Evolutionary conservation across 2,888 invertebrate genomes (phyloP), one percentile per base, ranked within the genome.

Genomic region (Smittia aterrima): DNA sequence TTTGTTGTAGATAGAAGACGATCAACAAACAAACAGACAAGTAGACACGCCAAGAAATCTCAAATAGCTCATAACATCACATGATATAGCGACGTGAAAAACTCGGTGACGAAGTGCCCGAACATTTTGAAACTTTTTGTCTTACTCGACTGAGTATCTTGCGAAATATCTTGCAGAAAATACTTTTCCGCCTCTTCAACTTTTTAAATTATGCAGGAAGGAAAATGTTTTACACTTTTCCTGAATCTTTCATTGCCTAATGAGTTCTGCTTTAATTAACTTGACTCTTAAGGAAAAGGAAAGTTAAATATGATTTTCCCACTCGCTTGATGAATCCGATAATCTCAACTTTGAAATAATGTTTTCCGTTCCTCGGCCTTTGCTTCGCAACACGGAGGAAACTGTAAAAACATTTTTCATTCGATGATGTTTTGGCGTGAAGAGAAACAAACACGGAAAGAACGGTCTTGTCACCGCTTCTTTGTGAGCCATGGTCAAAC

Each of bases 1-100:
- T 58, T 58, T 58, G 58, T 58, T 20, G 20, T 20, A 58, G n/a
- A n/a, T n/a, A n/a, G 53, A 58, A 18, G 24, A 58, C 1, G 13
- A 58, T 22, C 22, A 58, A 58, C 58, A 58, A 58, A 58, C 58
- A 58, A 47, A 47, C 47, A 47, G 16, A 58, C 58, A 22, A 58
- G 16, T 16, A 58, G 16, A 47, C 47, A 47, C 47, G 47, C 47
- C 47, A 47, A 47, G 47, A 47, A 47, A 47, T 47, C 47, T 47
- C 47, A 47, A 47, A 47, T 9, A 18, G 22, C 58, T 22, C 22
- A 27, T 27, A 64, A 64, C 16, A 27, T 64, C 64, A 64, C 27
- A 27, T 64, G 64, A 64, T 64, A 64, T 13, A 25, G 25, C 64
- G 22, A 64, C 64, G 64, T 27, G 22, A 25, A 25, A 20, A 4